phyloP scores from a whole-genome alignment of 2,113 vertebrate genomes.

The Mustela lutreola region DNA sequence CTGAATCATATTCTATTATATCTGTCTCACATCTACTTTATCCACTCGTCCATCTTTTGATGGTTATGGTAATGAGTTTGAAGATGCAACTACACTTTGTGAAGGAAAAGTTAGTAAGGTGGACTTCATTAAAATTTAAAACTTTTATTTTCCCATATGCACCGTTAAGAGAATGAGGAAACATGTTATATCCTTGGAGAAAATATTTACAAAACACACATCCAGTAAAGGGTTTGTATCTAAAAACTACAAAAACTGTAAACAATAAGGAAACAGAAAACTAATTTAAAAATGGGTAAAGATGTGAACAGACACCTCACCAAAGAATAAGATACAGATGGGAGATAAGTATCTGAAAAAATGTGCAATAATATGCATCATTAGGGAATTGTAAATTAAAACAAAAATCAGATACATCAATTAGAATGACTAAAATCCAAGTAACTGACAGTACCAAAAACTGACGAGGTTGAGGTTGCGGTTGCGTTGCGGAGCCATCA shows the following conservation, averaged over 20 bases:
- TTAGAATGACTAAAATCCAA: not conserved
- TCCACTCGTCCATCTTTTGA: not conserved
- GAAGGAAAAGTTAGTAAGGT: not conserved
- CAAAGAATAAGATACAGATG: not conserved
- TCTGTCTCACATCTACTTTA: not conserved
- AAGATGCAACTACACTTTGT: not conserved
- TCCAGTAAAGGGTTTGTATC: not conserved
- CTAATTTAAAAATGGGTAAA: not conserved
- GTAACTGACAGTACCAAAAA: too few species aligned
- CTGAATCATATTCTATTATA: not conserved
- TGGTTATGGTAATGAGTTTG: not conserved
- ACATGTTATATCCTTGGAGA: not conserved
- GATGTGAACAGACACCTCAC: not conserved
- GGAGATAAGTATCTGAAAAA: not conserved
- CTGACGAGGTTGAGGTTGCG: fast-evolving
- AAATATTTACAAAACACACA: not conserved
- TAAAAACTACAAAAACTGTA: not conserved
- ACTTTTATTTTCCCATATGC: not conserved
- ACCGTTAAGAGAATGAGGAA: not conserved
- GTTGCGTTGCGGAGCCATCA: fast-evolving
- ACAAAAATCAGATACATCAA: not conserved
- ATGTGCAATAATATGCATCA: fast-evolving
- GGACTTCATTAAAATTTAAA: not conserved
- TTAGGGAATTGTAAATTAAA: not conserved
- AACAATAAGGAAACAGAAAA: not conserved